These are phyloP conservation scores for Auanema freiburgensis DNA, from an alignment of 2,888 invertebrate species.

Conservation along the genomic window DNA sequence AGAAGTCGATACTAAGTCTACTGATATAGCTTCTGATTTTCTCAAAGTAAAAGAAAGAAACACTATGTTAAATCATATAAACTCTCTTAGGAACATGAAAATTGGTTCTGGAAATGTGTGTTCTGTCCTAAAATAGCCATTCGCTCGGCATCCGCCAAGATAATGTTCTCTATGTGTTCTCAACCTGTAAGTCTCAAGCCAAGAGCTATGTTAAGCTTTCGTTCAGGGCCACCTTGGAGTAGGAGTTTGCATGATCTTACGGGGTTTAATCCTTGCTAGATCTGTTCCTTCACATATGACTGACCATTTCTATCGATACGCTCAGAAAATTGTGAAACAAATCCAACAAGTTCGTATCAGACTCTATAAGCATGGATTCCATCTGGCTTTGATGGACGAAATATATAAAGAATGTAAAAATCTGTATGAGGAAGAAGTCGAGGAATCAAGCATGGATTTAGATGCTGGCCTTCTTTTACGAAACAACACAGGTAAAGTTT, in stretches of 20 bases:
- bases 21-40: neutral
- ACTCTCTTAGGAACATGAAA: conserved; percentile 9
- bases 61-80: neutral
- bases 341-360: conserved; percentile 29
- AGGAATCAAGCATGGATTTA: conserved; percentile 12
- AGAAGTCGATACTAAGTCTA: neutral
- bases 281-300: conserved; percentile 16
- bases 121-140: conserved; percentile 39
- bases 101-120: conserved; percentile 34
- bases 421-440: conserved; percentile 26
- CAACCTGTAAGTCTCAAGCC: conserved; percentile 22
- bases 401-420: conserved; percentile 18
- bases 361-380: conserved; percentile 39
- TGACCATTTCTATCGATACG: conserved; percentile 36
- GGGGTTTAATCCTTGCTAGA: conserved; percentile 19
- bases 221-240: conserved; percentile 26
- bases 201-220: neutral
- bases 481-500: conserved; percentile 8
- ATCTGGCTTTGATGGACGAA: conserved; percentile 28
- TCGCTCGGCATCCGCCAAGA: conserved; percentile 27
- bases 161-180: conserved; percentile 25
- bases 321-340: conserved; percentile 26
- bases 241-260: conserved; percentile 26
- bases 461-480: conserved; percentile 14
- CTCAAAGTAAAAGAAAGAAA: neutral